Percentiles rank a stretch among this genome's conserved stretches.
Evolutionary conservation across 2,113 vertebrate genomes (phyloP).

Genomic region (Chrysochloris asiatica): DNA sequence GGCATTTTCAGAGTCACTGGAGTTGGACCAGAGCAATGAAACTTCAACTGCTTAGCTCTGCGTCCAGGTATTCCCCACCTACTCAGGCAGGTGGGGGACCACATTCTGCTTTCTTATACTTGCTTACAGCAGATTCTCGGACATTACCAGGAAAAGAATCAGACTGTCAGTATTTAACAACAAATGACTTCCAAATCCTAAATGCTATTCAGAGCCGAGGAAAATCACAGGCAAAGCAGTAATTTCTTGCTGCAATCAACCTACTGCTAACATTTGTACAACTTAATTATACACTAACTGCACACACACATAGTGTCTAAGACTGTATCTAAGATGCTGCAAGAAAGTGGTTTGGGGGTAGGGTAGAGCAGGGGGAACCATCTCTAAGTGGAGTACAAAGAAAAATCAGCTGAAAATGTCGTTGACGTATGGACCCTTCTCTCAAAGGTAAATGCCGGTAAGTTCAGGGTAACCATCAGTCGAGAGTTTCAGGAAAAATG

Average conservation of each 20-base stretch:
- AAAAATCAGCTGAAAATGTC: background rate
- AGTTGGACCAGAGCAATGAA: too few relatives aligned
- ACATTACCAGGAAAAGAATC: background rate
- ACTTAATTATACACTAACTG: background rate
- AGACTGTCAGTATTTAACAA: background rate
- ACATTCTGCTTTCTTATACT: background rate
- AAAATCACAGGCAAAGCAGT: conserved; percentile 34
- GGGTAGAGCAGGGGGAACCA: background rate
- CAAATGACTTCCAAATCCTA: background rate
- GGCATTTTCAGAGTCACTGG: background rate
- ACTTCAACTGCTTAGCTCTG: background rate
- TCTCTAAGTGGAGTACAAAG: background rate
- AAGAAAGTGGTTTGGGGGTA: background rate
- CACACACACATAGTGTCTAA: background rate
- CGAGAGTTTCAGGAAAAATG: conserved; percentile 32
- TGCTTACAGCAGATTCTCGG: background rate
- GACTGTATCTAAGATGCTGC: background rate
- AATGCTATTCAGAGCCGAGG: background rate
- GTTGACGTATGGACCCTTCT: background rate
- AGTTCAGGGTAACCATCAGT: conserved; percentile 13
- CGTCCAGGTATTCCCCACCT: background rate
- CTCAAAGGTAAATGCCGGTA: conserved; percentile 27
- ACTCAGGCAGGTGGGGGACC: background rate
- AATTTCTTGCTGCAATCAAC: conserved; percentile 13
- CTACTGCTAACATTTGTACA: background rate